These are phyloP conservation scores for Forbesichthys agassizii DNA, from an alignment of 2,113 vertebrate genomes.

Conservation along the genomic window DNA sequence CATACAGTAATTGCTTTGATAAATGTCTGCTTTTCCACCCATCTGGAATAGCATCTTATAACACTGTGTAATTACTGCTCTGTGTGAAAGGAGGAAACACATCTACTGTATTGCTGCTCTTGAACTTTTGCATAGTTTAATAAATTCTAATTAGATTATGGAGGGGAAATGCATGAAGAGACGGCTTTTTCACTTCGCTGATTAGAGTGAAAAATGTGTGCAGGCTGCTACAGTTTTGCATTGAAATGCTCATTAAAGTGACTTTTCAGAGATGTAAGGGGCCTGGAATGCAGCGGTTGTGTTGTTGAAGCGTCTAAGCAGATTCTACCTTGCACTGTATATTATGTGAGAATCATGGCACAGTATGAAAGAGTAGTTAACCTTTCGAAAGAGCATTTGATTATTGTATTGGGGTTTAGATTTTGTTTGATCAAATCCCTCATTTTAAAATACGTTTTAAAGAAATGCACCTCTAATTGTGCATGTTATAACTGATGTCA, in stretches of 20 bases:
- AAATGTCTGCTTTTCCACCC: slow-evolving; percentile 28
- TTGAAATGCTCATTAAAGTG: slow-evolving; percentile 64
- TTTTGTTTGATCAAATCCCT: no score
- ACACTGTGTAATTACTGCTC: slow-evolving; percentile 21
- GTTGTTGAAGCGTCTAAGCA: slow-evolving; percentile 34
- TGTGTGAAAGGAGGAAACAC: slow-evolving; percentile 20
- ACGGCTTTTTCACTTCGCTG: slow-evolving; percentile 58
- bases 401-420: no score
- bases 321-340: slow-evolving; percentile 28
- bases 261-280: slow-evolving; percentile 24
- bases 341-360: slow-evolving; percentile 18
- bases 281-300: slow-evolving; percentile 36
- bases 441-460: no score
- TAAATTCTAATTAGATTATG: slow-evolving; percentile 72
- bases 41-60: slow-evolving; percentile 21
- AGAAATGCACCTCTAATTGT: no score
- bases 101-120: slow-evolving; percentile 56
- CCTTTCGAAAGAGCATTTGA: no score
- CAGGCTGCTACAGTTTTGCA: slow-evolving; percentile 44
- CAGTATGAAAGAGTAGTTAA: background rate
- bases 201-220: slow-evolving; percentile 67
- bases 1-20: slow-evolving; percentile 37
- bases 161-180: slow-evolving; percentile 46
- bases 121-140: slow-evolving; percentile 66
- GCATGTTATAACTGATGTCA: no score